Evolutionary conservation across 2,888 invertebrate species (phyloP).

Genomic region (Cheilosia pagana): DNA sequence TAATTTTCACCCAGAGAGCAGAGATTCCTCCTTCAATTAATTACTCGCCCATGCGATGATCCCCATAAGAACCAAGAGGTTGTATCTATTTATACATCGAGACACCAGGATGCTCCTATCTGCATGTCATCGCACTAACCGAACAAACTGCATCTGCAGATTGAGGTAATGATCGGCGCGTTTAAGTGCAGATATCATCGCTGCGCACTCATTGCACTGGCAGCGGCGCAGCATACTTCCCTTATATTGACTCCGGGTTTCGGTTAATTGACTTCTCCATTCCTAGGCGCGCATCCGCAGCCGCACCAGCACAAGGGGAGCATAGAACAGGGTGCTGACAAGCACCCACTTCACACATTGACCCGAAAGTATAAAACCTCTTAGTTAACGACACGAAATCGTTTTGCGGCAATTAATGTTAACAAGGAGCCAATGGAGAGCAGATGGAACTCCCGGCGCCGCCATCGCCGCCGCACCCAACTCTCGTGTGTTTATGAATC

Average conservation of each 20-base stretch:
- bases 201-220: conserved; percentile 67
- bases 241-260: conserved; percentile 67
- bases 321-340: conserved; percentile 62
- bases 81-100: conserved; percentile 48
- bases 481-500: conserved; percentile 6
- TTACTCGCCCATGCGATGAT: too few species aligned
- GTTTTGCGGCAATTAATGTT: conserved; percentile 75
- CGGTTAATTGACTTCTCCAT: conserved; percentile 72
- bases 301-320: conserved; percentile 22
- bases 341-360: conserved; percentile 71
- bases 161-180: conserved; percentile 70
- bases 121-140: conserved; percentile 56
- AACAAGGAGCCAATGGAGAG: conserved; percentile 75
- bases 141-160: conserved; percentile 69
- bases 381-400: conserved; percentile 73
- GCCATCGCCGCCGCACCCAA: conserved; percentile 53
- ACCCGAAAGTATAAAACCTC: conserved; percentile 70
- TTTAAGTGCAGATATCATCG: conserved; percentile 75
- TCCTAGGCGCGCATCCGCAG: conserved; percentile 33
- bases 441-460: conserved; percentile 61
- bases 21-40: conserved; percentile 47
- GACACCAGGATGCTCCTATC: conserved; percentile 68
- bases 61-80: conserved; percentile 15
- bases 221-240: conserved; percentile 64
- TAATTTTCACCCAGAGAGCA: conserved; percentile 57